These are phyloP conservation scores for Channallabes apus DNA, from an alignment of 2,797 vertebrate species.

Conservation along the genomic window DNA sequence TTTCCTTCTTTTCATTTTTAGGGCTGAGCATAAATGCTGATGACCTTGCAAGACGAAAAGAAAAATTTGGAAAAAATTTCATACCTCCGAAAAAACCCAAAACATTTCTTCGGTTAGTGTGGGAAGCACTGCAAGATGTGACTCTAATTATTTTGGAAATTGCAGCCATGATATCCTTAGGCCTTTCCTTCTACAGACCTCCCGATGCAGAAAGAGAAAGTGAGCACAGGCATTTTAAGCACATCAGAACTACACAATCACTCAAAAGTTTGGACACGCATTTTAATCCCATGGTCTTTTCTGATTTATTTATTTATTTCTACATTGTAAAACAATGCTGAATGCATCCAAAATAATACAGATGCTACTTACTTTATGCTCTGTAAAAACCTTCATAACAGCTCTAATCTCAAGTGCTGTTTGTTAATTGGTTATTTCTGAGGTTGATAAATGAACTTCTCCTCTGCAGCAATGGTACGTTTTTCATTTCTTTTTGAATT, in stretches of 20 bases:
- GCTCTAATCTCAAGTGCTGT: too few species aligned
- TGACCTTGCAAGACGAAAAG: conserved; percentile 88
- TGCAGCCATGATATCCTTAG: conserved; percentile 93
- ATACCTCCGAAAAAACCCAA: conserved; percentile 99
- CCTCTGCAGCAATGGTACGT: too few species aligned
- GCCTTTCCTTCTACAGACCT: conserved; percentile 94
- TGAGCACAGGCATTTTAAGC: conserved; percentile 64
- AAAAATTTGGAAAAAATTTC: conserved; percentile 92
- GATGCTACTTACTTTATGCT: too few species aligned
- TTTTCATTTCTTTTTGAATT: too few species aligned
- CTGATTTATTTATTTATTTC: too few species aligned
- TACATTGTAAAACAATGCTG: too few species aligned
- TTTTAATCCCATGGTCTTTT: too few species aligned
- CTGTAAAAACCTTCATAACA: too few species aligned
- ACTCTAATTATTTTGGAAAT: conserved; percentile 97
- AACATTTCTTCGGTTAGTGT: conserved; percentile 97
- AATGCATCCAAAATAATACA: too few species aligned
- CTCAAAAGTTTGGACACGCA: too few species aligned
- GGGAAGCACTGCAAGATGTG: conserved; percentile 97
- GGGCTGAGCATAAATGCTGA: conserved; percentile 85
- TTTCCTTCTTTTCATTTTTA: conserved; percentile 60
- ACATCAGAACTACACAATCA: conserved; percentile 1
- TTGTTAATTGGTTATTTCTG: too few species aligned
- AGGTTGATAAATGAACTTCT: too few species aligned
- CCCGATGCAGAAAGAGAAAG: conserved; percentile 85